These are phyloP conservation scores for Macaria liturata DNA, from an alignment of 2,888 invertebrate species.

Conservation along the genomic window DNA sequence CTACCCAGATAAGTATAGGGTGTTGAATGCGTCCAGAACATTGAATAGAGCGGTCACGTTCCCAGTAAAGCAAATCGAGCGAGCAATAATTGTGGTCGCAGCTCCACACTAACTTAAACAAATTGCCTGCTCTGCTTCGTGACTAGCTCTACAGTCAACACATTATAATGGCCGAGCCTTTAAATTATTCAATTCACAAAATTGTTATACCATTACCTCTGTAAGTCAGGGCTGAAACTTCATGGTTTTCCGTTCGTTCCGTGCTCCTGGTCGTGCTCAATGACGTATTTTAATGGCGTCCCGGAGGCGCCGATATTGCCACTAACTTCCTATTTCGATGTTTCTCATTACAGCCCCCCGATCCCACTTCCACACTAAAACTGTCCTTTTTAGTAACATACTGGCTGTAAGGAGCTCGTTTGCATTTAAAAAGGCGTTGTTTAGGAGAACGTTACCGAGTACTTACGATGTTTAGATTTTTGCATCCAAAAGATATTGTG, in stretches of 20 bases:
- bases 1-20: conserved; percentile 27
- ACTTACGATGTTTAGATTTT: no score
- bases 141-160: conserved; percentile 28
- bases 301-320: conserved; percentile 18
- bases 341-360: conserved; percentile 4
- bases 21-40: conserved; percentile 30
- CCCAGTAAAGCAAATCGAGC: conserved; percentile 45
- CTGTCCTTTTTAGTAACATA: conserved; percentile 1
- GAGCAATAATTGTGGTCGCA: conserved; percentile 41
- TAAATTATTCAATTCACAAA: conserved; percentile 31
- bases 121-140: conserved; percentile 40
- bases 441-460: no score
- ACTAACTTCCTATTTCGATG: conserved; percentile 18
- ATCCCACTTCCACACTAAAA: conserved; percentile 1
- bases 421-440: no score
- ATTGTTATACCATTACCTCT: conserved; percentile 21
- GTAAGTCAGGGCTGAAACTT: conserved; percentile 21
- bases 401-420: neutral
- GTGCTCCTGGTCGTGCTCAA: conserved; percentile 34
- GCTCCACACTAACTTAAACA: conserved; percentile 41
- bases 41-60: conserved; percentile 45
- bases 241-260: conserved; percentile 32
- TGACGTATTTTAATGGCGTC: conserved; percentile 34
- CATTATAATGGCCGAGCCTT: conserved; percentile 20
- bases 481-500: no score